Base-by-base conservation (phyloP, 2,113 vertebrate genomes). In the Datnioides undecimradiatus region DNA sequence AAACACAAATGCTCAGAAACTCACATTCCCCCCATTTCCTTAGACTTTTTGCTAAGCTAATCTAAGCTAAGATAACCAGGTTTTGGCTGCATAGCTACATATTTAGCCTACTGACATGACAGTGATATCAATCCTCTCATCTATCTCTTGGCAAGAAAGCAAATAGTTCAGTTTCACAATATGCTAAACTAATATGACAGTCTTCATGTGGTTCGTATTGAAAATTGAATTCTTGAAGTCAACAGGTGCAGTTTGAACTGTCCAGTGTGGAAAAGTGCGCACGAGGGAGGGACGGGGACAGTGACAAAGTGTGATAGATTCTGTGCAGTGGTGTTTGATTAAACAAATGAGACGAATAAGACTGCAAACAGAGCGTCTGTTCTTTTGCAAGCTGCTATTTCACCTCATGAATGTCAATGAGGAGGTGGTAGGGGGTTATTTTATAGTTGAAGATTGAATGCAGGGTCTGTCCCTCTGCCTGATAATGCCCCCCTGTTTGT, bases 351-450 rank as follows among this genome's bases (percentile, higher is more conserved):
- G 46, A 82, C 23, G 64, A 87, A 78, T 82, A 82, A 49, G 62
- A 82, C 74, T 23, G 78, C 79, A 85, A 90, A 92, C 83, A 88
- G 74, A 86, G 57, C 2, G 45, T 21, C 59, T 41, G 52, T 59
- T 73, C 74, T 77, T 78, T 85, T 80, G 79, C 76, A 52, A 71
- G 82, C 63, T 68, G 55, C 79, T 36, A 45, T 90, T 90, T 87
- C 85, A 84, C 76, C 59, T 82, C 82, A 75, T 89, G 90, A 90
- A 91, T 92, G 83, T 83, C 84, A 92, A 91, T 91, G 80, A 87
- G 75, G 68, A 63, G 72, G 66, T 71, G 41, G 76, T 48, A 36
- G 45, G 23, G 77, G 75, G 67, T 90, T 92, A 87, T 91, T 87
- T 91, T 84, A 86, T 89, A 83, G 82, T 80, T 66, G 49, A 83